phyloP scores from a whole-genome alignment of 2,797 vertebrate species.

The Spizella passerina region DNA sequence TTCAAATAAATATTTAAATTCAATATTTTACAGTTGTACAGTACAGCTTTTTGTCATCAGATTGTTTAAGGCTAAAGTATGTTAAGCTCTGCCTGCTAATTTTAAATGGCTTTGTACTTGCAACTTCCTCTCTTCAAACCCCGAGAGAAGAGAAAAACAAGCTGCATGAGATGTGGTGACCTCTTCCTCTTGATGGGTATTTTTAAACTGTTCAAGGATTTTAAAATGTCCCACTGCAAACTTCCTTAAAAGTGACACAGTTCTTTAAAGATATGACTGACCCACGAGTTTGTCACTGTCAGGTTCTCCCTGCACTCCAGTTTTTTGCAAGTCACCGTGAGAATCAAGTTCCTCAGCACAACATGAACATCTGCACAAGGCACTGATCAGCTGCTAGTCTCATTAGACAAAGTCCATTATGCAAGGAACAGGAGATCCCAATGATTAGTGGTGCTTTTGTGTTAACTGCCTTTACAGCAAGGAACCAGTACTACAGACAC shows the following conservation, averaged over 20 bases:
- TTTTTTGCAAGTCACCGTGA: slow-evolving; percentile 32
- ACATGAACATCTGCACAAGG: neutral
- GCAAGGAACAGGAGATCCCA: neutral
- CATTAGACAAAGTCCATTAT: neutral
- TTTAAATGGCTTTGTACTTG: neutral
- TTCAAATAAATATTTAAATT: neutral
- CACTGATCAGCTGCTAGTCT: neutral
- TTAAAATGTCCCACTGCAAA: neutral
- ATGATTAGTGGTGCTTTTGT: neutral
- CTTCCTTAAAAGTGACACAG: neutral
- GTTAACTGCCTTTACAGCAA: neutral
- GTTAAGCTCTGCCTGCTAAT: neutral
- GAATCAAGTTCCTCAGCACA: neutral
- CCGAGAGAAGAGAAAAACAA: neutral
- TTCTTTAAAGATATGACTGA: neutral
- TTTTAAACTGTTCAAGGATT: neutral
- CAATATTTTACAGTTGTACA: neutral
- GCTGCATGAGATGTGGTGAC: neutral
- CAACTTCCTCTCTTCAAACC: neutral
- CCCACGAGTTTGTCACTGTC: neutral
- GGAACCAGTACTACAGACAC: neutral
- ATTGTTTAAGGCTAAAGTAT: neutral
- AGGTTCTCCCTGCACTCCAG: neutral
- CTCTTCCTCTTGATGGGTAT: neutral
- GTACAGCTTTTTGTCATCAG: neutral